Evolutionary conservation across 2,888 invertebrate genomes (phyloP).

Genomic region (Cheilosia vulpina): DNA sequence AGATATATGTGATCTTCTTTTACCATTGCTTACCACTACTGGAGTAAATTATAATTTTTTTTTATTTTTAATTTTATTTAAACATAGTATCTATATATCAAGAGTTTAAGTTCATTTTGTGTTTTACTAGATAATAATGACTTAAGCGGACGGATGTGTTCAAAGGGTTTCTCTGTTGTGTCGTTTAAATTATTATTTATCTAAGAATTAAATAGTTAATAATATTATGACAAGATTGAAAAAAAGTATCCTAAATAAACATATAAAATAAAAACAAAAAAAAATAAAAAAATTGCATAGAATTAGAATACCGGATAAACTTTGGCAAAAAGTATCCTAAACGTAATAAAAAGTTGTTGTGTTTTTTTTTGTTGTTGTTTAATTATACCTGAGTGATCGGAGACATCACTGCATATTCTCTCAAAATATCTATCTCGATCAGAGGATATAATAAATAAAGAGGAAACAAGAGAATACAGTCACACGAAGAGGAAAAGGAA

Average conservation of each 20-base stretch:
- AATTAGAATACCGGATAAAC: constrained; percentile 69
- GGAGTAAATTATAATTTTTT: constrained; percentile 15
- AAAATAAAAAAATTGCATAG: constrained; percentile 41
- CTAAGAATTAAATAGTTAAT: constrained; percentile 76
- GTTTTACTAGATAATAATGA: constrained; percentile 69
- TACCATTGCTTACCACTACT: constrained; percentile 17
- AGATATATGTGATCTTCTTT: constrained; percentile 36
- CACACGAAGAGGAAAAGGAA: constrained; percentile 7
- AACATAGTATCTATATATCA: constrained; percentile 24
- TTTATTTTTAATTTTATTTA: constrained; percentile 2
- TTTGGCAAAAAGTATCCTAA: constrained; percentile 74
- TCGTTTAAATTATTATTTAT: constrained; percentile 61
- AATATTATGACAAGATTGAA: constrained; percentile 77
- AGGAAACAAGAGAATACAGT: constrained; percentile 5
- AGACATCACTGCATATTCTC: not conserved
- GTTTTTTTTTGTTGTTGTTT: not conserved
- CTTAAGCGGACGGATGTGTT: constrained; percentile 73
- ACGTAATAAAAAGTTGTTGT: constrained; percentile 38
- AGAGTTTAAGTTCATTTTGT: constrained; percentile 30
- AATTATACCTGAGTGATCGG: constrained; percentile 53
- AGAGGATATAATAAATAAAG: constrained; percentile 35
- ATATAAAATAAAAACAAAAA: constrained; percentile 23
- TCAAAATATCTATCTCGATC: not conserved
- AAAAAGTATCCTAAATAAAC: constrained; percentile 70
- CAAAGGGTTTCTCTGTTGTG: constrained; percentile 53